phyloP scores from a whole-genome alignment of 1,140 invertebrate species.

The Drosophila sp. region DNA sequence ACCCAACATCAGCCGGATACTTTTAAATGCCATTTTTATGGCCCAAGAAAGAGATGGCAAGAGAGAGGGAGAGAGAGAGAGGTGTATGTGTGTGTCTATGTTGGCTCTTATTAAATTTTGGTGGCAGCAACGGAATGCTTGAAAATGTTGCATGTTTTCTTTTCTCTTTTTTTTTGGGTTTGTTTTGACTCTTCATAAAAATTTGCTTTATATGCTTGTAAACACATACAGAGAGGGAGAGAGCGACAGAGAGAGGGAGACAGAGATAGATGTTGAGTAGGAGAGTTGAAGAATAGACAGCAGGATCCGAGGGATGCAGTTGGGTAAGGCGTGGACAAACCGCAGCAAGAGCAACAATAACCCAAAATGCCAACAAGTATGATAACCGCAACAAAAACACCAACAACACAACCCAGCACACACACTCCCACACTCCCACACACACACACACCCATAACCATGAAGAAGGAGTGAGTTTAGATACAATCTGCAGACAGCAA shows the following conservation, averaged over 20 bases:
- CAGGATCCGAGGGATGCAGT: slow-evolving; percentile 26
- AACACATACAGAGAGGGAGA: slow-evolving; percentile 34
- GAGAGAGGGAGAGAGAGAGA: too few relatives aligned
- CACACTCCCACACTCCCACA: slow-evolving; percentile 2
- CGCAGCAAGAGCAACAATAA: slow-evolving; percentile 69
- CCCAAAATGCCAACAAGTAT: slow-evolving; percentile 77
- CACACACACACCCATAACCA: slow-evolving; percentile 18
- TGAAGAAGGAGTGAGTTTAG: slow-evolving; percentile 19
- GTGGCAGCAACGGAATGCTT: slow-evolving; percentile 41
- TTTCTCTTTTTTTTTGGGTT: slow-evolving; percentile 13
- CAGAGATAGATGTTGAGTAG: neutral
- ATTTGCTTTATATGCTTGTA: slow-evolving; percentile 73
- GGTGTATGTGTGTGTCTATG: neutral
- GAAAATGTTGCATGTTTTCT: slow-evolving; percentile 59
- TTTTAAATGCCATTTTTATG: slow-evolving; percentile 41
- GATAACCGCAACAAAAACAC: slow-evolving; percentile 69
- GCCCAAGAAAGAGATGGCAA: slow-evolving; percentile 10
- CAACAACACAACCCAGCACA: slow-evolving; percentile 29
- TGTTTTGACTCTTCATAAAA: slow-evolving; percentile 68
- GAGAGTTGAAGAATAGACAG: neutral
- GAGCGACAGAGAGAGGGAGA: neutral
- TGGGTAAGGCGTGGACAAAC: slow-evolving; percentile 41
- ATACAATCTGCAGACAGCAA: slow-evolving; percentile 61
- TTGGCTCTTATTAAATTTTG: slow-evolving; percentile 68
- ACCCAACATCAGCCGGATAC: neutral